A percentile compares a stretch with the other conserved stretches of the same genome.
Conservation (phyloP, 2,797 vertebrate species). For the Cossypha niveicapilla region DNA sequence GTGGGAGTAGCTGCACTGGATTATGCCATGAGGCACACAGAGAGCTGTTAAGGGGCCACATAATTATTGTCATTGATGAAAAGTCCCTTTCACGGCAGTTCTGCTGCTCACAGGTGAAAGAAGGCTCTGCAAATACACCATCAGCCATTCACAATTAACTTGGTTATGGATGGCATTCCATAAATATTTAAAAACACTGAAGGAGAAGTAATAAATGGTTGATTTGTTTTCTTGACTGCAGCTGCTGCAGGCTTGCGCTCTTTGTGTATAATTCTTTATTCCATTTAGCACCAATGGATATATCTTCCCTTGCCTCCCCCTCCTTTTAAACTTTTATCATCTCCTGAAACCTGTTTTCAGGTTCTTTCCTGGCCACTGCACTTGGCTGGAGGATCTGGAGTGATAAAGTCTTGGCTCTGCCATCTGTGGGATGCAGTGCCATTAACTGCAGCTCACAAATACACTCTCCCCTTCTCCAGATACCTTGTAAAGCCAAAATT, state of each 20-base stretch:
- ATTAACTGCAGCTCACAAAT: background rate
- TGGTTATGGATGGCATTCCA: constrained; percentile 42
- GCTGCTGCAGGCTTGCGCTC: background rate
- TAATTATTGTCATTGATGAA: background rate
- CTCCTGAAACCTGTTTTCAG: background rate
- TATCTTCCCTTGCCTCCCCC: background rate
- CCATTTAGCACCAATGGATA: constrained; percentile 17
- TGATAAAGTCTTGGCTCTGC: background rate
- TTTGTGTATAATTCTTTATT: constrained; percentile 34
- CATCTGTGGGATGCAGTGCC: background rate
- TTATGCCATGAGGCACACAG: background rate
- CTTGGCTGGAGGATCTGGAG: background rate
- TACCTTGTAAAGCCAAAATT: background rate
- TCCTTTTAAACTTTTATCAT: background rate
- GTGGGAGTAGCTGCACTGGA: background rate
- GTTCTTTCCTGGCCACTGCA: background rate
- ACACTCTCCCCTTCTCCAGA: background rate
- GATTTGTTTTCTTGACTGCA: constrained; percentile 54
- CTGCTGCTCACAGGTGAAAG: background rate
- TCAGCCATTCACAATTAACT: constrained; percentile 36
- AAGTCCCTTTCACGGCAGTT: background rate
- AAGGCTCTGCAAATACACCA: constrained; percentile 3
- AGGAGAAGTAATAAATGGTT: constrained; percentile 56
- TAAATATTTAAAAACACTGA: constrained; percentile 62
- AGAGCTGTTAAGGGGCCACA: background rate